Percentiles rank a stretch among this genome's conserved stretches.
phyloP scores from a whole-genome alignment of 2,888 invertebrate species.

The Dryocosmus kuriphilus region DNA sequence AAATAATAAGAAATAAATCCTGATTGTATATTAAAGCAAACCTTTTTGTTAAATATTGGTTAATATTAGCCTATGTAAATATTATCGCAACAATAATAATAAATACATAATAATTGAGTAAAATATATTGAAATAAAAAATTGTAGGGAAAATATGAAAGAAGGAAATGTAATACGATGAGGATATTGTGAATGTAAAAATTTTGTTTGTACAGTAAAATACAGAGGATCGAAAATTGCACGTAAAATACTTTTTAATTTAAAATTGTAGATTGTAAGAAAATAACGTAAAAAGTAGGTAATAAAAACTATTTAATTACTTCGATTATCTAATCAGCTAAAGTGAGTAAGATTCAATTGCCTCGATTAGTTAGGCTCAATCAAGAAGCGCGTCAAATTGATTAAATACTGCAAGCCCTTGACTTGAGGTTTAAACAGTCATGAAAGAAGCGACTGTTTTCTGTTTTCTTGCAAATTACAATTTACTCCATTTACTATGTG shows the following conservation, averaged over 20 bases:
- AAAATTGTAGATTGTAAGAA: not conserved
- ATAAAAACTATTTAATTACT: not conserved
- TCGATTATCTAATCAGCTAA: not conserved
- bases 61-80: no score
- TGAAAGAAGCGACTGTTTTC: not conserved
- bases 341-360: slow-evolving; percentile 2
- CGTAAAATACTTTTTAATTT: not conserved
- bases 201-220: not conserved
- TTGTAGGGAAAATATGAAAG: no score
- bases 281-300: not conserved
- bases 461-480: not conserved
- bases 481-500: not conserved
- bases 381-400: not conserved
- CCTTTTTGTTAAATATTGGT: no score
- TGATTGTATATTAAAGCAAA: no score
- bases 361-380: slow-evolving; percentile 4
- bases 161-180: no score
- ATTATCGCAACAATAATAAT: no score
- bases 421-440: not conserved
- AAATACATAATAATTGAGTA: no score
- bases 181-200: no score
- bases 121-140: no score
- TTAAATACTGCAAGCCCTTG: slow-evolving; percentile 2
- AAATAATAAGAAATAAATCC: no score
- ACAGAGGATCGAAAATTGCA: not conserved